These are phyloP conservation scores for Nanorana parkeri DNA, from an alignment of 2,113 vertebrate species.

Conservation along the genomic window DNA sequence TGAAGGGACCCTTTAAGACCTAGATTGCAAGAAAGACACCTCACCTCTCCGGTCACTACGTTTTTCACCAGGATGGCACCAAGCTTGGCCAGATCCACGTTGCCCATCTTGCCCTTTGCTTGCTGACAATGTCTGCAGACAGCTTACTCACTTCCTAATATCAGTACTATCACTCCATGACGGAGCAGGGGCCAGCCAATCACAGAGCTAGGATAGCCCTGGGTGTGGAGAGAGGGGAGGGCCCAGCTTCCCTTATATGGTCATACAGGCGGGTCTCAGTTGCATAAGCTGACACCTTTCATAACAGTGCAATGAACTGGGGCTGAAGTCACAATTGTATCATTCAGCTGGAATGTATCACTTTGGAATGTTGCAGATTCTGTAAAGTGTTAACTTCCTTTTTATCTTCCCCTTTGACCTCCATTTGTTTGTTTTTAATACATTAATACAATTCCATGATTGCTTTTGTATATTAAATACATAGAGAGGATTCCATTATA, in stretches of 20 bases:
- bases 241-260: background rate
- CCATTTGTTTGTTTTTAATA: background rate
- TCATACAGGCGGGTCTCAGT: background rate
- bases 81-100: slow-evolving; percentile 70
- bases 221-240: background rate
- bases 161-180: no score
- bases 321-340: background rate
- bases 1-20: no score
- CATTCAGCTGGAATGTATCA: no score
- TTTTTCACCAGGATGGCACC: slow-evolving; percentile 76
- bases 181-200: background rate
- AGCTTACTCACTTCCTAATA: background rate
- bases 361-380: background rate
- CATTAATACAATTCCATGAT: no score
- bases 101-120: slow-evolving; percentile 64
- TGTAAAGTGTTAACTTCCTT: no score
- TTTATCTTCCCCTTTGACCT: background rate
- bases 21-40: background rate
- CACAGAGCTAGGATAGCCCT: fast-evolving
- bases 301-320: slow-evolving; percentile 3
- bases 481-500: no score
- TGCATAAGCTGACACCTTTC: slow-evolving; percentile 40
- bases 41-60: slow-evolving; percentile 74
- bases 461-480: no score
- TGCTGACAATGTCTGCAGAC: background rate